Evolutionary conservation across 1,140 invertebrate species (phyloP).

Genomic region (Eupeodes corollae): DNA sequence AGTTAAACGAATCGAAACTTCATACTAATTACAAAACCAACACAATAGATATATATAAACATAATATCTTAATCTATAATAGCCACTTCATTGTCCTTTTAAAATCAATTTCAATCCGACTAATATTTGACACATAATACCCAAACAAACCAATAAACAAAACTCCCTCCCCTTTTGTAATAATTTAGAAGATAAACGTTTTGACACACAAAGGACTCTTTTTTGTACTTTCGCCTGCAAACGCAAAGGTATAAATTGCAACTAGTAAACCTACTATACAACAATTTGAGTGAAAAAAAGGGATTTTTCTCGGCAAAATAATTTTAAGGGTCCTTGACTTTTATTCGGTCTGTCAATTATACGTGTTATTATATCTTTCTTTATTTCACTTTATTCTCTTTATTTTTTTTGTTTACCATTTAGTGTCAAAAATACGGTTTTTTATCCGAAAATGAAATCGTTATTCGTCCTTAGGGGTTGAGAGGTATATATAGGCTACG

Average conservation of each 20-base stretch:
- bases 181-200: constrained; percentile 19
- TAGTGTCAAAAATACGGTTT: constrained; percentile 30
- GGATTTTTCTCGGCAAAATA: constrained; percentile 17
- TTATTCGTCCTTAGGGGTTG: no score
- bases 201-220: neutral
- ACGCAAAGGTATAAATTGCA: constrained; percentile 8
- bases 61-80: no score
- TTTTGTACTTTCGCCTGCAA: constrained; percentile 12
- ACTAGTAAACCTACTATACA: constrained; percentile 21
- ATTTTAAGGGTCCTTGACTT: constrained; percentile 35
- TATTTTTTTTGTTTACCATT: constrained; percentile 22
- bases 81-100: no score
- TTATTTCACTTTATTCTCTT: no score
- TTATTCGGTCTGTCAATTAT: constrained; percentile 20
- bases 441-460: constrained; percentile 11
- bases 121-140: constrained; percentile 35
- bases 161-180: constrained; percentile 20
- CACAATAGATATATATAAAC: no score
- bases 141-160: constrained; percentile 34
- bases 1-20: no score
- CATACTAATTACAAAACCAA: no score
- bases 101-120: constrained; percentile 30
- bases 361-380: constrained; percentile 29
- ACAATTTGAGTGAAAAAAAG: constrained; percentile 27
- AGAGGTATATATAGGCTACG: no score